Base-by-base conservation (phyloP, 1,140 invertebrate species). In the Pogonus chalceus region DNA sequence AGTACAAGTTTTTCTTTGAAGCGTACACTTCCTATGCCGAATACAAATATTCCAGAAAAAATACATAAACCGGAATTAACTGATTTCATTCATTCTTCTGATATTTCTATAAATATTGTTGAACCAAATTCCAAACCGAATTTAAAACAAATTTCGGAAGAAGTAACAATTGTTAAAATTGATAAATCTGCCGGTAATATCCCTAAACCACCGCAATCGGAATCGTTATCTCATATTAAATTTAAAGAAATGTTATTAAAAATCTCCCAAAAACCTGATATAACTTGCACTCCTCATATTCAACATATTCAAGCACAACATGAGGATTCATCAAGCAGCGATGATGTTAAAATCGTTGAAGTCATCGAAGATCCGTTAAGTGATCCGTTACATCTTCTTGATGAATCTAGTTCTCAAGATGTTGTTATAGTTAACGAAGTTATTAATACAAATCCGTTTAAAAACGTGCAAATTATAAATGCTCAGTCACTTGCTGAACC, bases 391-490 rank as follows among this genome's bases (percentile, higher is more conserved):
- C 50, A 56, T 2, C 59, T 60, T 10, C 60, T 55, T 47, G 61
- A 64, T 23, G 62, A 64, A 53, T 62, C 60, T n/a, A 57, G 55
- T 52, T 62, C 58, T 20, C 57, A 60, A 52, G 59, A 58, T 43
- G 57, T 53, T 48, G 48, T 53, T 16, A 60, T 56, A 48, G 16
- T 58, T 9, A 23, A 54, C 14, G 55, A 58, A 23, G 9, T 49
- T 58, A 12, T 43, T 12, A 26, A 24, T 16, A 14, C 16, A 18
- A 26, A 51, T 31, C 23, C 23, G 14, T 24, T 51, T 35, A 12
- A 51, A 20, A 18, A 51, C n/a, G 21, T 51, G 14, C 22, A 51
- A n/a, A 43, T 43, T 12, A 43, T 43, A 43, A 43, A 43, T 18
- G 37, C 37, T 10, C 37, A 43, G 7, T 12, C 26, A 12, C 26